phyloP scores from a whole-genome alignment of 2,113 vertebrate species.

The Prunella himalayana region DNA sequence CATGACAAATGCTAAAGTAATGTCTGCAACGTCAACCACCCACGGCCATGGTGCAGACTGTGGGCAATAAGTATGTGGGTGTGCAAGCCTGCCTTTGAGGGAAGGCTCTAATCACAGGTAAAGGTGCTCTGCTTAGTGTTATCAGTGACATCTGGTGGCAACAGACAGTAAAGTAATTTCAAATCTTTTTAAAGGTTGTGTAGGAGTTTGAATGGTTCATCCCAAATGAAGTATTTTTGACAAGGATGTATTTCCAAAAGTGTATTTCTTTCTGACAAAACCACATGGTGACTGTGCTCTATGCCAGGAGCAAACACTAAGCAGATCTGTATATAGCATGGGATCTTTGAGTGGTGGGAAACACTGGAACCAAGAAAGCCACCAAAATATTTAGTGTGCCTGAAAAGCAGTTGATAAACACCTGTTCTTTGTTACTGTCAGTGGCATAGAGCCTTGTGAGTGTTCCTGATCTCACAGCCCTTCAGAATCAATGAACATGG shows the following conservation, averaged over 20 bases:
- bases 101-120: neutral
- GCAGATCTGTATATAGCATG: neutral
- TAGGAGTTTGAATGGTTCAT: neutral
- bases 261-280: neutral
- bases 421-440: neutral
- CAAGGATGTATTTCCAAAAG: neutral
- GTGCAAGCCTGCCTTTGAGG: neutral
- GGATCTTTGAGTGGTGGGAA: neutral
- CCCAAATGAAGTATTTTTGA: neutral
- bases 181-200: neutral
- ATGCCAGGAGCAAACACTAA: neutral
- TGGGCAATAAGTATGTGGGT: neutral
- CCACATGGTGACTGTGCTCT: accelerated
- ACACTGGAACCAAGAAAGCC: neutral
- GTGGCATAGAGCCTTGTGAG: neutral
- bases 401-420: neutral
- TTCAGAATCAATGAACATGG: neutral
- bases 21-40: neutral
- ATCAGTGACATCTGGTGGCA: slow-evolving; percentile 47
- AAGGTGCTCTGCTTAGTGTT: neutral
- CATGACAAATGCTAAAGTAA: neutral
- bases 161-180: neutral
- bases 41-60: neutral
- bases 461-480: neutral
- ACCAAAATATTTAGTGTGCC: neutral